Evolutionary conservation across 2,113 vertebrate genomes (phyloP).

Genomic region (Epinephelus moara): DNA sequence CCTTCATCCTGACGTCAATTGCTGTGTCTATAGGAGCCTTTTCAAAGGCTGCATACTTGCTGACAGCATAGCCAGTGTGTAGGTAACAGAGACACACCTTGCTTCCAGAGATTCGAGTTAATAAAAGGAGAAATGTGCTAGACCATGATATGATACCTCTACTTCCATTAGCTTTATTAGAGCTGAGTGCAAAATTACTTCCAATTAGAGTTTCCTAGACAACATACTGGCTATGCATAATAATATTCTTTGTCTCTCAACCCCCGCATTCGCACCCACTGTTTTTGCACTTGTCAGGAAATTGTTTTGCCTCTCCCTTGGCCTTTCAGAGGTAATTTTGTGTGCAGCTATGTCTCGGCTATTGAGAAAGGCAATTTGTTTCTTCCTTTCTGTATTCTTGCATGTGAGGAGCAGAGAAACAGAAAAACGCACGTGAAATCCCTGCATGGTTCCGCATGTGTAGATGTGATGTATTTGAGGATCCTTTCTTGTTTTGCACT

Average conservation of each 20-base stretch:
- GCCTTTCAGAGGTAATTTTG: slow-evolving; percentile 62
- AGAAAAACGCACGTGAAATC: slow-evolving; percentile 2
- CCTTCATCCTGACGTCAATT: slow-evolving; percentile 14
- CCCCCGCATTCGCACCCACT: slow-evolving; percentile 21
- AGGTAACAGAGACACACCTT: slow-evolving; percentile 13
- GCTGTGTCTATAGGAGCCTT: slow-evolving; percentile 13
- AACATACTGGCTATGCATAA: slow-evolving; percentile 60
- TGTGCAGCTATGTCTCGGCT: slow-evolving; percentile 51
- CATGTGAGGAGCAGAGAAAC: not conserved
- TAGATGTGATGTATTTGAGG: not conserved
- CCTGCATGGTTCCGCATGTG: not conserved
- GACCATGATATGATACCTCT: slow-evolving; percentile 58
- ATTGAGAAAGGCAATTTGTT: slow-evolving; percentile 60
- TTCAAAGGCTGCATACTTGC: slow-evolving; percentile 10
- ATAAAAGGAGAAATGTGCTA: slow-evolving; percentile 48
- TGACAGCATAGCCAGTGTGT: slow-evolving; percentile 13
- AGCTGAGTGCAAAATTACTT: slow-evolving; percentile 75
- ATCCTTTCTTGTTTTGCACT: slow-evolving; percentile 23
- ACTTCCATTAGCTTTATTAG: slow-evolving; percentile 73
- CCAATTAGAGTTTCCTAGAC: slow-evolving; percentile 80
- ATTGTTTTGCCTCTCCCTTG: slow-evolving; percentile 68
- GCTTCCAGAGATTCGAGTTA: slow-evolving; percentile 46
- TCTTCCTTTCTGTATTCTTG: slow-evolving; percentile 41
- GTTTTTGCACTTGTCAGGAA: slow-evolving; percentile 70
- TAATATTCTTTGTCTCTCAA: slow-evolving; percentile 56